Evolutionary conservation across 92 coral and sea anemone species (phyloP).

Genomic region (Heliopora coerulea): DNA sequence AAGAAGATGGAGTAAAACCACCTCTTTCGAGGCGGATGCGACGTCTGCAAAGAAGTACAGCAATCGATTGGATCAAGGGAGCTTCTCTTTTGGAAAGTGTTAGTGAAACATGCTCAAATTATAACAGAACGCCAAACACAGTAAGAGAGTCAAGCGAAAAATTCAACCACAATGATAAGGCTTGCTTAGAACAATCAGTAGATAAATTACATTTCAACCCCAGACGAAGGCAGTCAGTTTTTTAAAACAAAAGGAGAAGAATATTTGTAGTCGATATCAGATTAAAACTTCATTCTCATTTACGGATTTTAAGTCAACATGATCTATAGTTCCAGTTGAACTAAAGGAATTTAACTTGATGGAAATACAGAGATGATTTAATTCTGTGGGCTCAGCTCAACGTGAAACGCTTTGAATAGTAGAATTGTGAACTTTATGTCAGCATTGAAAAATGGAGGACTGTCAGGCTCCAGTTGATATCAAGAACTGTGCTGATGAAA

Average conservation of each 20-base stretch:
- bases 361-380: too few relatives aligned
- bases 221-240: conserved; percentile 33
- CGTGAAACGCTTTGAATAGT: too few relatives aligned
- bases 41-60: background rate
- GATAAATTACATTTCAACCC: conserved; percentile 7
- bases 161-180: background rate
- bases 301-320: too few relatives aligned
- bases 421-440: too few relatives aligned
- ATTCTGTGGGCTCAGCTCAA: too few relatives aligned
- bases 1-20: background rate
- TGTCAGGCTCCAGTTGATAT: too few relatives aligned
- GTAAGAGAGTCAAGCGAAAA: conserved; percentile 13
- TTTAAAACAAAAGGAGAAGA: conserved; percentile 4
- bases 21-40: conserved; percentile 14
- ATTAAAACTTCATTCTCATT: too few relatives aligned
- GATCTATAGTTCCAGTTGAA: too few relatives aligned
- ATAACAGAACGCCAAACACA: background rate
- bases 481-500: too few relatives aligned
- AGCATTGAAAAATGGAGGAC: too few relatives aligned
- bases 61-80: conserved; percentile 6
- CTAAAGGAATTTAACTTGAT: too few relatives aligned
- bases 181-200: background rate
- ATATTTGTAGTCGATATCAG: too few relatives aligned
- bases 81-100: conserved; percentile 9
- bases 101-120: background rate